Evolutionary conservation across 2,797 vertebrate species (phyloP).

Genomic region (Dromococcyx pavoninus): DNA sequence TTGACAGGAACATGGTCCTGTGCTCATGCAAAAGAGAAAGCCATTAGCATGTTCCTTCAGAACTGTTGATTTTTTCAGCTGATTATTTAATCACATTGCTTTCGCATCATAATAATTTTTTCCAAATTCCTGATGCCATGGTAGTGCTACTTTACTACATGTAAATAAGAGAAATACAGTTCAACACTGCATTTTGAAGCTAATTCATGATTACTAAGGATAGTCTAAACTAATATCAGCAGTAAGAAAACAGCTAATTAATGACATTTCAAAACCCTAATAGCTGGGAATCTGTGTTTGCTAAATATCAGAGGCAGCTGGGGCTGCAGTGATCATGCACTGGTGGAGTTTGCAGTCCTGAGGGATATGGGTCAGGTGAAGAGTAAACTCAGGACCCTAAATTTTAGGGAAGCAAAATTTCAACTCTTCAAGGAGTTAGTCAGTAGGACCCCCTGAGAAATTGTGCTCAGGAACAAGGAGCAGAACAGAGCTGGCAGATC

Average conservation of each 20-base stretch:
- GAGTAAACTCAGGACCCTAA: too few relatives aligned
- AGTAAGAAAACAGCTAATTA: not conserved
- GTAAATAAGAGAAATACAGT: not conserved
- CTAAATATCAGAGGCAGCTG: not conserved
- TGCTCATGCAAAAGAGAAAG: not conserved
- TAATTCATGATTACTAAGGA: not conserved
- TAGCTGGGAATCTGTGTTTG: not conserved
- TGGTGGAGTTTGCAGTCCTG: too few relatives aligned
- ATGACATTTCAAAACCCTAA: not conserved
- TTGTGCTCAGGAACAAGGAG: too few relatives aligned
- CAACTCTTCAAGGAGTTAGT: too few relatives aligned
- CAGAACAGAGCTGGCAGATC: too few relatives aligned
- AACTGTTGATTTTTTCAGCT: not conserved
- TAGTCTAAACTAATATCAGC: not conserved
- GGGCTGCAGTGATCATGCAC: too few relatives aligned
- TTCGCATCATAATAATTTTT: not conserved
- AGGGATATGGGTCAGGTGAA: too few relatives aligned
- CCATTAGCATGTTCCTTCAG: not conserved
- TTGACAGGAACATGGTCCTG: not conserved
- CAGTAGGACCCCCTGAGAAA: too few relatives aligned
- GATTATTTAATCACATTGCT: conserved; percentile 9
- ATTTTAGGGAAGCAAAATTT: too few relatives aligned
- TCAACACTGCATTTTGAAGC: not conserved
- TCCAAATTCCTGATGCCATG: not conserved
- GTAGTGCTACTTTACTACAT: not conserved